phyloP scores from a whole-genome alignment of 2,113 vertebrate species.

The Halcyon malimbica region DNA sequence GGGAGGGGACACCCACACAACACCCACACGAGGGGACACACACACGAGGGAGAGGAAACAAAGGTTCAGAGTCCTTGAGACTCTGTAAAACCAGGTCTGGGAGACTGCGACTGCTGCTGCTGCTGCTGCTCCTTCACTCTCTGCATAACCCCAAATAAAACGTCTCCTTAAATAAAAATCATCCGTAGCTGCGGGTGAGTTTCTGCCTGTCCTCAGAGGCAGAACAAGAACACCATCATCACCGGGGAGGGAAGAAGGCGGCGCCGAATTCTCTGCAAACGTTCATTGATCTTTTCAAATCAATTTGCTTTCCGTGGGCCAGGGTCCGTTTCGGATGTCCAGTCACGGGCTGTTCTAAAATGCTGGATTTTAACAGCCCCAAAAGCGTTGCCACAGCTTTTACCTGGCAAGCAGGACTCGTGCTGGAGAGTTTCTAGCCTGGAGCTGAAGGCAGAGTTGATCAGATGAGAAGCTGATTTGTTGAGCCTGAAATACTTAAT shows the following conservation, averaged over 20 bases:
- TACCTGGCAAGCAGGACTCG: not conserved
- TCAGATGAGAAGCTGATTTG: not conserved
- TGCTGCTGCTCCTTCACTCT: not conserved
- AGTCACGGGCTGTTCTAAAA: not conserved
- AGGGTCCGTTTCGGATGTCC: not conserved
- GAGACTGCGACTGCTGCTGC: not conserved
- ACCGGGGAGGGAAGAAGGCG: not conserved
- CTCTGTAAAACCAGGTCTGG: not conserved
- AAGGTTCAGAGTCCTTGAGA: not conserved
- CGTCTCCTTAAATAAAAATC: not conserved
- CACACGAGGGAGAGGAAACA: not conserved
- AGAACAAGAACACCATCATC: not conserved
- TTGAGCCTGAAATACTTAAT: not conserved
- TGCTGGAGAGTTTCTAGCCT: not conserved
- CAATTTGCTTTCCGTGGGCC: not conserved
- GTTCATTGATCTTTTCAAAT: not conserved
- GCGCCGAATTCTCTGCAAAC: not conserved
- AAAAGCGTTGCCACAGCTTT: not conserved
- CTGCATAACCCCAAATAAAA: not conserved
- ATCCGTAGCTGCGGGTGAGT: not conserved
- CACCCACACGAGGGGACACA: rapidly evolving
- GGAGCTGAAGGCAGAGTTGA: not conserved
- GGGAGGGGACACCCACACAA: not conserved
- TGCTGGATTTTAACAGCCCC: not conserved
- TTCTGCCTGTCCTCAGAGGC: not conserved